A percentile compares a stretch with the other conserved stretches of the same genome.
phyloP scores from a whole-genome alignment of 1,140 invertebrate species.

The Ditylenchus dipsaci region DNA sequence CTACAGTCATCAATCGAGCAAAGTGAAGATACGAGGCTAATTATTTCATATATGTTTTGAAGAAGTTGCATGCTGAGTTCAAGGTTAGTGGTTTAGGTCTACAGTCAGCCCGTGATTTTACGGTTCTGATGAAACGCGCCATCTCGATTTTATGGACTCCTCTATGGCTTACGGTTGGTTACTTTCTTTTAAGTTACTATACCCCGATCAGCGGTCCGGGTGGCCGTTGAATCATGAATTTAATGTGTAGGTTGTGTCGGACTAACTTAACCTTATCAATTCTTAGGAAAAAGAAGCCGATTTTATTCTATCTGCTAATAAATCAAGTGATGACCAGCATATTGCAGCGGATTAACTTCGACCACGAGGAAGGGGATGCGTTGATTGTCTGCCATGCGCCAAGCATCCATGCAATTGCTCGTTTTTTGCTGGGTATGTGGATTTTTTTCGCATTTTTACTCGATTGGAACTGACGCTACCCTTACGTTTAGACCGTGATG shows the following conservation, averaged over 20 bases:
- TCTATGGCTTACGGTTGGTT: too few relatives aligned
- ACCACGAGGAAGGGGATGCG: conserved; percentile 12
- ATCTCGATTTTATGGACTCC: too few relatives aligned
- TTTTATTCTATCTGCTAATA: conserved; percentile 24
- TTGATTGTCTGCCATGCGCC: conserved; percentile 33
- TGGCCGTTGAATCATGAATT: too few relatives aligned
- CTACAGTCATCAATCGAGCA: conserved; percentile 13
- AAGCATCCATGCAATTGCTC: conserved; percentile 25
- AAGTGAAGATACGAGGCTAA: too few relatives aligned
- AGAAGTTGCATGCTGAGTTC: not conserved
- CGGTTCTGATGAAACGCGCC: too few relatives aligned
- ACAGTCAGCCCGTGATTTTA: too few relatives aligned
- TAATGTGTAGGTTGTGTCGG: not conserved
- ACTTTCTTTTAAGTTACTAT: too few relatives aligned
- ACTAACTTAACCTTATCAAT: too few relatives aligned
- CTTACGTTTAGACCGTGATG: conserved; percentile 19
- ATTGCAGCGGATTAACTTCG: conserved; percentile 18
- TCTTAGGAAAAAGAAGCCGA: conserved; percentile 24
- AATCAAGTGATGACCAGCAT: conserved; percentile 19
- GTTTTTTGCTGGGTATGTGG: conserved; percentile 21
- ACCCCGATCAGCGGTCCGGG: too few relatives aligned
- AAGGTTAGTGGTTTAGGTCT: not conserved
- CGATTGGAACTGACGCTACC: too few relatives aligned
- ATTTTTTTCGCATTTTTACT: not conserved
- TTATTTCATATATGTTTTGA: too few relatives aligned